Conservation (phyloP, 2,113 vertebrate genomes). For the Parus major region DNA sequence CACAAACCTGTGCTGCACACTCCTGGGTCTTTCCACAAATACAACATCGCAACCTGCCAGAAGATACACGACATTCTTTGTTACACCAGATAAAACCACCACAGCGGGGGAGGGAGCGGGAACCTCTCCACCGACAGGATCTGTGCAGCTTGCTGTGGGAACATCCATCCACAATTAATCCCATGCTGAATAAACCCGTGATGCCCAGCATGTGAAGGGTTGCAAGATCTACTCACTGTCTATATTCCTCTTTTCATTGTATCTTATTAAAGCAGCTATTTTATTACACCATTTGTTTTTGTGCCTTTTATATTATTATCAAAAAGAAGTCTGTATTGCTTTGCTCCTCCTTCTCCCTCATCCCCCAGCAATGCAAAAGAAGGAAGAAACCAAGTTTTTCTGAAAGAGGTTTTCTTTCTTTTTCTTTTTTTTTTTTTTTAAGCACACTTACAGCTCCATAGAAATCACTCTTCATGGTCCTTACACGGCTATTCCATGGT, state of each 20-base stretch:
- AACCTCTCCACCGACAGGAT: neutral
- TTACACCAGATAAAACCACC: neutral
- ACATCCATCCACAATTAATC: neutral
- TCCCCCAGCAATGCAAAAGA: neutral
- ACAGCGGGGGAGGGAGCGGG: neutral
- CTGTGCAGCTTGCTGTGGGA: accelerated
- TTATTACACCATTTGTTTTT: neutral
- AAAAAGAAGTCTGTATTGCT: neutral
- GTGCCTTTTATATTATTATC: neutral
- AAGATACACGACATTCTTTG: neutral
- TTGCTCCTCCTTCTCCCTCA: accelerated
- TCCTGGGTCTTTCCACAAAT: neutral
- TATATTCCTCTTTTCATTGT: neutral
- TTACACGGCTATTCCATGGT: neutral
- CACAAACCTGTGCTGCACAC: neutral
- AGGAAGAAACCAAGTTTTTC: neutral
- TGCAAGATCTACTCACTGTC: neutral
- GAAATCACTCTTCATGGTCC: neutral
- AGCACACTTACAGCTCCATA: neutral
- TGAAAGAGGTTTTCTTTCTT: neutral
- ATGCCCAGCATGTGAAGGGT: neutral
- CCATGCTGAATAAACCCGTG: accelerated
- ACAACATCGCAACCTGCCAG: neutral
- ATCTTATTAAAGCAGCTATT: neutral
- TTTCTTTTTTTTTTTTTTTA: neutral